Evolutionary conservation across 2,888 invertebrate species (phyloP).

Genomic region (Phytoseiulus persimilis): DNA sequence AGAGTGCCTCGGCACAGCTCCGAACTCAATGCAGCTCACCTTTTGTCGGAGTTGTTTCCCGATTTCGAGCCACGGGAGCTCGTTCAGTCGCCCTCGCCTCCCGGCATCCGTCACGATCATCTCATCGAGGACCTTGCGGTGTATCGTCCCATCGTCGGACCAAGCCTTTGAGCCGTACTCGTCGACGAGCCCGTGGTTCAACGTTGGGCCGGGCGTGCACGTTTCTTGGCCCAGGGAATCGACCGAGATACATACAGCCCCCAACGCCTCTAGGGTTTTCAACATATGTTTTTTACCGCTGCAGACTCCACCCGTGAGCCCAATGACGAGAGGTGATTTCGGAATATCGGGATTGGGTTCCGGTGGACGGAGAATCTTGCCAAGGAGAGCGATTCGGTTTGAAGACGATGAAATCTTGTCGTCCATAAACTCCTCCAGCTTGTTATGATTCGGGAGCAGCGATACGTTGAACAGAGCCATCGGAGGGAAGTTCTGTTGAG

Average conservation of each 20-base stretch:
- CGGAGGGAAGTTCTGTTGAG: slow-evolving; percentile 53
- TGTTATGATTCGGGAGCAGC: slow-evolving; percentile 58
- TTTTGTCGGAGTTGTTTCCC: slow-evolving; percentile 61
- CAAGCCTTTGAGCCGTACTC: slow-evolving; percentile 69
- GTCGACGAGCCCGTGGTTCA: slow-evolving; percentile 57
- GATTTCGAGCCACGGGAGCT: slow-evolving; percentile 84
- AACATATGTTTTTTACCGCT: slow-evolving; percentile 78
- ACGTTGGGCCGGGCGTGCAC: slow-evolving; percentile 62
- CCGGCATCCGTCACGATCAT: slow-evolving; percentile 70
- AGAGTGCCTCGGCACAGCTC: too few relatives aligned
- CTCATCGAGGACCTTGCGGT: slow-evolving; percentile 68
- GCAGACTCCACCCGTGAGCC: slow-evolving; percentile 85
- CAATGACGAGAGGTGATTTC: slow-evolving; percentile 73
- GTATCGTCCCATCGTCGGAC: slow-evolving; percentile 61
- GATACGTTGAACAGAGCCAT: slow-evolving; percentile 67
- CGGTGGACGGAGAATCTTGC: slow-evolving; percentile 53
- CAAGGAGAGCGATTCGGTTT: slow-evolving; percentile 70
- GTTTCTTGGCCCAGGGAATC: slow-evolving; percentile 80
- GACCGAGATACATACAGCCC: slow-evolving; percentile 78
- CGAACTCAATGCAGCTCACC: neutral
- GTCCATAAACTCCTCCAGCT: slow-evolving; percentile 60
- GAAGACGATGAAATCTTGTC: slow-evolving; percentile 88
- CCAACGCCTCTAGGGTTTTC: slow-evolving; percentile 60
- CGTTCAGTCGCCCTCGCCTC: slow-evolving; percentile 66
- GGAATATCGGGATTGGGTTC: slow-evolving; percentile 49